Percentiles rank a stretch among this genome's conserved stretches.
phyloP scores from a whole-genome alignment of 64 coral and sea anemone species.

The Montipora foliosa region DNA sequence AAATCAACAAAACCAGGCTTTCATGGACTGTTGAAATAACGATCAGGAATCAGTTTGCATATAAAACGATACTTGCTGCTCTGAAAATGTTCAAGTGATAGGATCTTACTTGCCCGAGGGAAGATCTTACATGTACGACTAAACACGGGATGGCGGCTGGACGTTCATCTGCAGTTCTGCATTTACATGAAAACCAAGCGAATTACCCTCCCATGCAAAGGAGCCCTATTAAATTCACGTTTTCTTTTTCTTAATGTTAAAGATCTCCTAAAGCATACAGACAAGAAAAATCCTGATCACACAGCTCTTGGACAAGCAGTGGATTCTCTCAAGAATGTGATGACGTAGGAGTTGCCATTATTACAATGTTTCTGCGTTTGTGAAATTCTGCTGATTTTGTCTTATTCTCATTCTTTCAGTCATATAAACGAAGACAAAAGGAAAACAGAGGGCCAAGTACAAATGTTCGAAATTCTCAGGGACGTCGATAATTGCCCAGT shows the following conservation, averaged over 20 bases:
- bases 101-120: no score
- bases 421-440: conserved; percentile 99
- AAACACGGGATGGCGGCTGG: no score
- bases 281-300: conserved; percentile 91
- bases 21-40: no score
- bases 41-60: no score
- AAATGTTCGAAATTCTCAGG: conserved; percentile 99
- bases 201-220: no score
- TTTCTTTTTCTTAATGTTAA: neutral
- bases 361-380: neutral
- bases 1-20: no score
- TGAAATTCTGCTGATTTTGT: neutral
- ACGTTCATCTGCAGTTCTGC: no score
- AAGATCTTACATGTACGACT: no score
- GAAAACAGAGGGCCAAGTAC: conserved; percentile 97
- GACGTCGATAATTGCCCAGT: conserved; percentile 98
- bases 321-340: conserved; percentile 90
- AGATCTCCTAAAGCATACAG: conserved; percentile 97
- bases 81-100: no score
- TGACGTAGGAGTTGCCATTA: conserved; percentile 69
- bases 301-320: conserved; percentile 79
- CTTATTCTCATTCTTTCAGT: conserved; percentile 48
- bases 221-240: neutral
- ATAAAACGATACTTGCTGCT: no score
- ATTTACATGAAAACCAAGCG: no score